Percentiles rank a stretch among this genome's conserved stretches.
These are phyloP conservation scores for Pardalotus punctatus DNA, from an alignment of 2,113 vertebrate genomes.

Conservation along the genomic window DNA sequence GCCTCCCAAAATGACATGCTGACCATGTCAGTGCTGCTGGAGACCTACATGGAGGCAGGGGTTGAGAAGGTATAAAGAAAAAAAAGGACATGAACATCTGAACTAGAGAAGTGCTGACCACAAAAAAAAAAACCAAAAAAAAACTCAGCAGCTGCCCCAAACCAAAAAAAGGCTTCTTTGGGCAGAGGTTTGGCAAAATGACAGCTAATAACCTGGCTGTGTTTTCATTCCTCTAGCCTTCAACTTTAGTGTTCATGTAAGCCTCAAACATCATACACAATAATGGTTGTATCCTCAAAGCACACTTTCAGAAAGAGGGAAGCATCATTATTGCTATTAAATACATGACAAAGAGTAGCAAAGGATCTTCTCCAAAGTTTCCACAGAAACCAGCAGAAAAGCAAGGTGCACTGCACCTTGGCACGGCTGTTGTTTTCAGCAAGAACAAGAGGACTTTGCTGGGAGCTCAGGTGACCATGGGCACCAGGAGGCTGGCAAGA, in stretches of 20 bases:
- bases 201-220: neutral
- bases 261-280: neutral
- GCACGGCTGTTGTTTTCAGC: neutral
- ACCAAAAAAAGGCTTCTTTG: neutral
- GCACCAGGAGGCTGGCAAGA: neutral
- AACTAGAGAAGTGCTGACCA: neutral
- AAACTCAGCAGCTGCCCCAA: neutral
- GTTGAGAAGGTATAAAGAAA: neutral
- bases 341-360: neutral
- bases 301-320: neutral
- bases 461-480: fast-evolving
- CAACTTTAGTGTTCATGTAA: neutral
- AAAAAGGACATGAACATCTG: neutral
- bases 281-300: neutral
- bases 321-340: neutral
- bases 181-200: neutral
- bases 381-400: neutral
- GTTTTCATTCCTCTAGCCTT: neutral
- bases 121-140: neutral
- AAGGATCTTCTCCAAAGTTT: neutral
- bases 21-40: neutral
- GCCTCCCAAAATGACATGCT: neutral
- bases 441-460: neutral
- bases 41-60: neutral
- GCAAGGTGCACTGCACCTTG: neutral